Evolutionary conservation across 2,888 invertebrate genomes (phyloP).

Genomic region (Drosophila nigritarsus): DNA sequence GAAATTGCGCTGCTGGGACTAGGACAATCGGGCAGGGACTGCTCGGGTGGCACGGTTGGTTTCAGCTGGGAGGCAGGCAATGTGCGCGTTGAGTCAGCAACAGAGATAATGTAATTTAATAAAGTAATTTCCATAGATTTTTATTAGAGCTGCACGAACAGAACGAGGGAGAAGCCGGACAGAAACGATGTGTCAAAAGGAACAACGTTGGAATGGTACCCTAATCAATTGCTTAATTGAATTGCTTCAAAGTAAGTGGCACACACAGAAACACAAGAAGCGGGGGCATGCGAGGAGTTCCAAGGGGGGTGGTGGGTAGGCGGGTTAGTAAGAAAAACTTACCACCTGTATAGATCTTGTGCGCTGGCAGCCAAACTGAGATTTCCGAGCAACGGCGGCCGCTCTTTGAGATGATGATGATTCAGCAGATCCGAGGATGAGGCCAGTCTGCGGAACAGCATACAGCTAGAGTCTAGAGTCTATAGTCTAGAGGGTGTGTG

Average conservation of each 20-base stretch:
- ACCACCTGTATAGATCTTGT: constrained; percentile 86
- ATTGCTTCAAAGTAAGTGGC: constrained; percentile 42
- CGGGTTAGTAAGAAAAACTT: constrained; percentile 79
- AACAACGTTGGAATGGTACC: constrained; percentile 57
- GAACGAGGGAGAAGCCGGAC: neutral
- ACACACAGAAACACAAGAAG: neutral
- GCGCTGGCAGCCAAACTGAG: constrained; percentile 85
- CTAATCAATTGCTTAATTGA: constrained; percentile 72
- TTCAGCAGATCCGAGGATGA: constrained; percentile 88
- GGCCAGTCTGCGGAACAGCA: constrained; percentile 85
- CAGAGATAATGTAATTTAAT: constrained; percentile 75
- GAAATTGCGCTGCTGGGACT: constrained; percentile 56
- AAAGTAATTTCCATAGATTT: constrained; percentile 78
- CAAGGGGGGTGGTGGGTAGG: neutral
- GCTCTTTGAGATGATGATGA: constrained; percentile 86
- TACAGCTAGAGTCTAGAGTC: neutral
- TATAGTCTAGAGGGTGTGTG: neutral
- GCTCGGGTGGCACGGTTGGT: neutral
- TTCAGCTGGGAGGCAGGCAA: neutral
- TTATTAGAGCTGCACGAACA: constrained; percentile 52
- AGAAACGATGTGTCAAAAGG: constrained; percentile 24
- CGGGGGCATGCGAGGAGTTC: constrained; percentile 8
- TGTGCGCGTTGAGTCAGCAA: constrained; percentile 60
- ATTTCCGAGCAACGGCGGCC: constrained; percentile 86
- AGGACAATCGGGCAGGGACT: constrained; percentile 21